Base-by-base conservation (phyloP, 2,797 vertebrate genomes). In the Dryobates pubescens region DNA sequence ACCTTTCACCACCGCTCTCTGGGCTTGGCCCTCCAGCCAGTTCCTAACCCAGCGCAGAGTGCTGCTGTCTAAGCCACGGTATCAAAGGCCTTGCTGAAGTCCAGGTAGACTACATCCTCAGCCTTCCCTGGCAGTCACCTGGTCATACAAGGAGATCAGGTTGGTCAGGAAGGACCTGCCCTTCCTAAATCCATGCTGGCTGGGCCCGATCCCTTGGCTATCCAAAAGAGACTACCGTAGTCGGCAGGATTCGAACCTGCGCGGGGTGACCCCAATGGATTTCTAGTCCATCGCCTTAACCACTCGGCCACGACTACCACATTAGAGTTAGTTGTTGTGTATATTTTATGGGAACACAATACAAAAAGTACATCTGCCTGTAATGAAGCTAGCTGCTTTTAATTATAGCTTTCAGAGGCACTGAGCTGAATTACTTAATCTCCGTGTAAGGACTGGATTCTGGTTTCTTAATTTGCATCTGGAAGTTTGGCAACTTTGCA, bases 211-310 rank as follows among this genome's bases (percentile, higher is more conserved):
- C 38, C 38, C 38, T 38, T 38, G 38, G 38, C 38, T 38, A 38
- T 13, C 38, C 38, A 82, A 89, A 89, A 85, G 7, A 11, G 0
- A 0, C 7, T 29, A 30, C 16, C 97, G 97, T 98, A 98, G 97
- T 98, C 97, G 97, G 95, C 97, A 98, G 97, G 98, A 98, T 97
- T 98, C 97, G 97, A 98, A 97, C 97, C 97, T 98, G 96, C 97
- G 97, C 97, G 91, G 95, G 95, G 82, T 59, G 54, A 93, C 75
- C 90, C 95, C 93, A 96, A 95, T 95, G 95, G 92, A 96, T 96
- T 96, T 96, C 95, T 95, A 92, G 90, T 96, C 93, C 95, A 95
- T 94, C 95, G 93, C 95, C 92, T 96, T 96, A 97, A 98, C 97
- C 97, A 98, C 97, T 98, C 97, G 97, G 89, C 97, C 97, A 97